A percentile compares a stretch with the other conserved stretches of the same genome.
These are phyloP conservation scores for Nannoperca australis DNA, from an alignment of 2,797 vertebrate genomes.

Conservation along the genomic window DNA sequence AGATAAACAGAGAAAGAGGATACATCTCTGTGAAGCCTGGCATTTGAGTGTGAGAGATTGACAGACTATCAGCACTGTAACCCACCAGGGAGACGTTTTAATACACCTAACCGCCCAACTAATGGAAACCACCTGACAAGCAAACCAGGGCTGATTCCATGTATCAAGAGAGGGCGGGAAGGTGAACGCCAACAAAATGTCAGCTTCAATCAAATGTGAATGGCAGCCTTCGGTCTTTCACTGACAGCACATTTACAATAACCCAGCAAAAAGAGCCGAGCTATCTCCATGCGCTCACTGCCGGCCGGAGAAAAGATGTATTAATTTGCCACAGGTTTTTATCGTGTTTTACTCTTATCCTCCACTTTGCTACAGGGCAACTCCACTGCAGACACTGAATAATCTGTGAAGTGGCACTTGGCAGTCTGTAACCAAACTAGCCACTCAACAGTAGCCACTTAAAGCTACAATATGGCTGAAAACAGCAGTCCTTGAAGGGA, in stretches of 20 bases:
- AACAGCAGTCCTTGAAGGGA: constrained; percentile 49
- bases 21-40: constrained; percentile 16
- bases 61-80: constrained; percentile 66
- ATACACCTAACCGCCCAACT: constrained; percentile 64
- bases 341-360: constrained; percentile 53
- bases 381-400: constrained; percentile 56
- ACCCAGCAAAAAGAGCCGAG: constrained; percentile 10
- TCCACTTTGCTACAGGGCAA: constrained; percentile 62
- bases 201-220: constrained; percentile 72
- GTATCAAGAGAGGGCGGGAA: constrained; percentile 46
- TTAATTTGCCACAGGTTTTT: constrained; percentile 57
- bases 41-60: constrained; percentile 55
- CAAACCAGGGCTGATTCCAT: constrained; percentile 51
- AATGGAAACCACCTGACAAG: constrained; percentile 68
- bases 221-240: constrained; percentile 60
- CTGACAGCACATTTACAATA: constrained; percentile 46
- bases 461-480: constrained; percentile 44
- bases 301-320: constrained; percentile 17
- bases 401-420: constrained; percentile 76
- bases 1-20: constrained; percentile 29
- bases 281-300: constrained; percentile 7
- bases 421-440: constrained; percentile 62
- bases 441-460: constrained; percentile 62
- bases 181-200: constrained; percentile 62
- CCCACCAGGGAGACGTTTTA: constrained; percentile 57